These are phyloP conservation scores for Megathymus violae DNA, from an alignment of 1,140 invertebrate species.

Conservation along the genomic window DNA sequence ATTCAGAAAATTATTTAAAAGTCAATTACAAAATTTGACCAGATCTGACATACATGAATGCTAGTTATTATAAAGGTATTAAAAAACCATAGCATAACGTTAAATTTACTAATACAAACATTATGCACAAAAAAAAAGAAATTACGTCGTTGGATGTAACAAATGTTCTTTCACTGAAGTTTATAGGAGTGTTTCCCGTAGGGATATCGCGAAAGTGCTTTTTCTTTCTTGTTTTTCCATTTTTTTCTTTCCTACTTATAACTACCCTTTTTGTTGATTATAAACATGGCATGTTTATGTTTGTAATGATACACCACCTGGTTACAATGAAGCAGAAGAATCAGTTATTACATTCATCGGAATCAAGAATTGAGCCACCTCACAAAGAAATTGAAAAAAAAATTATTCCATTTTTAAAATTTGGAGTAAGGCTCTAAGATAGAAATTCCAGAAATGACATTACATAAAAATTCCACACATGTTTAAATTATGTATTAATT, in stretches of 20 bases:
- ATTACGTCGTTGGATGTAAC: constrained; percentile 19
- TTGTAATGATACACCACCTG: too few species aligned
- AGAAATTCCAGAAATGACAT: too few species aligned
- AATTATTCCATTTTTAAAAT: too few species aligned
- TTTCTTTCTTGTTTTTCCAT: constrained; percentile 21
- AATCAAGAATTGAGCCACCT: too few species aligned
- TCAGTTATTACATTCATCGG: too few species aligned
- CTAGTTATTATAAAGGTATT: not conserved
- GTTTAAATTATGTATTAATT: too few species aligned
- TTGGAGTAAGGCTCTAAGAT: too few species aligned
- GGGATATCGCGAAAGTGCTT: constrained; percentile 31
- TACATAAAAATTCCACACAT: too few species aligned
- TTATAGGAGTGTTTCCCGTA: constrained; percentile 22
- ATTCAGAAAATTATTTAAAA: not conserved
- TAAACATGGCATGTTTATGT: constrained; percentile 1
- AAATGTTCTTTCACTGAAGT: constrained; percentile 25
- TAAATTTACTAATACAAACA: too few species aligned
- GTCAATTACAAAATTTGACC: not conserved
- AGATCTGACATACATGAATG: not conserved
- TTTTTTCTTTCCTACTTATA: constrained; percentile 16
- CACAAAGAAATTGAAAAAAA: too few species aligned
- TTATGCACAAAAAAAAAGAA: constrained; percentile 11
- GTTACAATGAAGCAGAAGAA: too few species aligned
- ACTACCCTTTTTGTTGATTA: constrained; percentile 4
- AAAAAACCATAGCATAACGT: too few species aligned